Base-by-base conservation (phyloP, 2,797 vertebrate species). In the Coilia nasus region DNA sequence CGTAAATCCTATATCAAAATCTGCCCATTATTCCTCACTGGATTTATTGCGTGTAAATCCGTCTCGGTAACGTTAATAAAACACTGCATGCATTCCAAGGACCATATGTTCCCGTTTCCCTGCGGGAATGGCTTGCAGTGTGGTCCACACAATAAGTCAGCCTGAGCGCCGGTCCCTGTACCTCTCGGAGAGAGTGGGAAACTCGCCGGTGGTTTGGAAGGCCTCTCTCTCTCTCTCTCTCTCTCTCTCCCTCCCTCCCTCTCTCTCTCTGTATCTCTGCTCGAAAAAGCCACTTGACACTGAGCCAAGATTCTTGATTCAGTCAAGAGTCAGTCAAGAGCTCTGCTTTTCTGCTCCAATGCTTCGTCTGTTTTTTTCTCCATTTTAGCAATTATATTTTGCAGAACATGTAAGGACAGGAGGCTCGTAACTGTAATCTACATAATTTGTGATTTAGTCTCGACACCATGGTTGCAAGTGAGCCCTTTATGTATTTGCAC, bases 61-160 rank as follows among this genome's bases (percentile, higher is more conserved):
- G 7, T 41, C 41, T 41, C 19, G 31, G 5, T 44, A 78, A 41
- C 7, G 15, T 78, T 78, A 78, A 78, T 19, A 78, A 59, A 59
- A 59, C 14, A 35, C 71, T 78, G 71, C 71, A 9, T 44, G 35
- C 6, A 41, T 21, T 78, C 71, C 71, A 44, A 78, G 2, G 15
- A 11, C 71, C 71, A 78, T 19, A 78, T 78, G 35, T 44, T 44
- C 35, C 17, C 6, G 31, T 54, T 78, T 78, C 71, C 35, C 71
- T 44, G 71, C 35, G 35, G 35, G 71, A 78, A 41, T 21, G 44
- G 35, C 71, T 44, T 6, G 15, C 19, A 6, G 71, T 44, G 71
- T 78, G 71, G 71, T 78, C 71, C 71, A 21, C 71, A 78, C 71
- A 78, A 78, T 78, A 78, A 78, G 71, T 78, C 71, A 78, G 71